Percentiles rank a stretch among this genome's conserved stretches.
Evolutionary conservation across 1,140 invertebrate species (phyloP).

Genomic region (Drosophila bipectinata): DNA sequence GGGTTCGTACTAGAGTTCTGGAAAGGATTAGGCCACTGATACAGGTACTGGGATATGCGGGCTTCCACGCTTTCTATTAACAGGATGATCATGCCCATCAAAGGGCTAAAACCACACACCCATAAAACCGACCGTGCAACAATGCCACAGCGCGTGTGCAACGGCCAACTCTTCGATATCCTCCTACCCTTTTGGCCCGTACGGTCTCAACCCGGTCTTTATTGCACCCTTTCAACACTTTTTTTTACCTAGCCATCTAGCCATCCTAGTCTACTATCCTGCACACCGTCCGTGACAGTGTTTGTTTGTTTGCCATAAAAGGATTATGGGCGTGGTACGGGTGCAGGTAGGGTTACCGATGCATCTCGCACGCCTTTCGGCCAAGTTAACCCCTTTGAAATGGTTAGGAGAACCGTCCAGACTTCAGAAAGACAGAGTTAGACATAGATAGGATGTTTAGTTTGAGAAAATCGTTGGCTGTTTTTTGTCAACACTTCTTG

Average conservation of each 20-base stretch:
- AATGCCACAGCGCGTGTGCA: slow-evolving; percentile 69
- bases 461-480: neutral
- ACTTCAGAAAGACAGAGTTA: neutral
- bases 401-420: slow-evolving; percentile 2
- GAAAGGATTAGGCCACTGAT: slow-evolving; percentile 37
- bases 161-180: slow-evolving; percentile 10
- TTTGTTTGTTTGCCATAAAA: slow-evolving; percentile 82
- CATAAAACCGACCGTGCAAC: slow-evolving; percentile 81
- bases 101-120: slow-evolving; percentile 84
- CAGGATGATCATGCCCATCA: slow-evolving; percentile 83
- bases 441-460: neutral
- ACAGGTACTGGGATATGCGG: slow-evolving; percentile 26
- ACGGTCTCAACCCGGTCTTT: slow-evolving; percentile 60
- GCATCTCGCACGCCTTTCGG: slow-evolving; percentile 44
- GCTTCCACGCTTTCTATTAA: slow-evolving; percentile 75
- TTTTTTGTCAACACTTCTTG: slow-evolving; percentile 27
- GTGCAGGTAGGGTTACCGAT: slow-evolving; percentile 57
- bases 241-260: slow-evolving; percentile 62
- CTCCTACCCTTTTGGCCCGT: slow-evolving; percentile 4
- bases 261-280: slow-evolving; percentile 4
- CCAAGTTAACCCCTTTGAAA: slow-evolving; percentile 62
- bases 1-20: slow-evolving; percentile 42
- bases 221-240: slow-evolving; percentile 70
- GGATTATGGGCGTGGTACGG: slow-evolving; percentile 74
- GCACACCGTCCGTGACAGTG: slow-evolving; percentile 51